Conservation (phyloP, 2,888 invertebrate species). For the Oeneis ivallda region DNA sequence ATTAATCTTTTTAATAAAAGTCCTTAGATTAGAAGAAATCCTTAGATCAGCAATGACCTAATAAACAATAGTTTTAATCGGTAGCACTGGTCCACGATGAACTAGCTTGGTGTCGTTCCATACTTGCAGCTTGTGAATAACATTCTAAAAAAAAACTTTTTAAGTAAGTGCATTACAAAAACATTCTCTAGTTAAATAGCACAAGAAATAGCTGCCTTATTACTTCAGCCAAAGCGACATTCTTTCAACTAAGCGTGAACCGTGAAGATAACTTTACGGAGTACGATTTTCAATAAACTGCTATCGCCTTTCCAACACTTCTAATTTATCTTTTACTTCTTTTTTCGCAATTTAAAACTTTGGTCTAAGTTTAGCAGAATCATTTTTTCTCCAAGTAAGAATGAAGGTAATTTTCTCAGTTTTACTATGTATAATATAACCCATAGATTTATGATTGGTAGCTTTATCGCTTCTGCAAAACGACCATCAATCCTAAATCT, state of each 20-base stretch:
- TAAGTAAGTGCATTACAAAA: not conserved
- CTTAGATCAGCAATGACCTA: no score
- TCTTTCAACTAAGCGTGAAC: not conserved
- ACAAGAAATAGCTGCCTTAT: not conserved
- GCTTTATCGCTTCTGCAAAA: no score
- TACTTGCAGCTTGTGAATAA: no score
- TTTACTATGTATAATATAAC: no score
- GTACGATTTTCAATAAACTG: conserved; percentile 18
- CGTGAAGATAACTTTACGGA: conserved; percentile 8
- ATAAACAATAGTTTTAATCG: no score
- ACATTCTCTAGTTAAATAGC: conserved; percentile 5
- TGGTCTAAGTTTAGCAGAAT: not conserved
- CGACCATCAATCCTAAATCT: no score
- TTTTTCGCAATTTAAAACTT: conserved; percentile 14
- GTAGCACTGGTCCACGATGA: no score
- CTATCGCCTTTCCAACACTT: conserved; percentile 8
- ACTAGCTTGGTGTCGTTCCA: no score
- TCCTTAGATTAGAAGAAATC: no score
- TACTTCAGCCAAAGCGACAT: not conserved
- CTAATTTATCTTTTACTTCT: conserved; percentile 2
- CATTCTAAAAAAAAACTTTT: no score
- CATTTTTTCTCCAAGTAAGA: not conserved
- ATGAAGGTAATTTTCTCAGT: not conserved
- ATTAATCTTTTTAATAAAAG: no score
- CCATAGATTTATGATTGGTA: no score